These are phyloP conservation scores for Germaria angustata DNA, from an alignment of 2,888 invertebrate genomes.

Conservation along the genomic window DNA sequence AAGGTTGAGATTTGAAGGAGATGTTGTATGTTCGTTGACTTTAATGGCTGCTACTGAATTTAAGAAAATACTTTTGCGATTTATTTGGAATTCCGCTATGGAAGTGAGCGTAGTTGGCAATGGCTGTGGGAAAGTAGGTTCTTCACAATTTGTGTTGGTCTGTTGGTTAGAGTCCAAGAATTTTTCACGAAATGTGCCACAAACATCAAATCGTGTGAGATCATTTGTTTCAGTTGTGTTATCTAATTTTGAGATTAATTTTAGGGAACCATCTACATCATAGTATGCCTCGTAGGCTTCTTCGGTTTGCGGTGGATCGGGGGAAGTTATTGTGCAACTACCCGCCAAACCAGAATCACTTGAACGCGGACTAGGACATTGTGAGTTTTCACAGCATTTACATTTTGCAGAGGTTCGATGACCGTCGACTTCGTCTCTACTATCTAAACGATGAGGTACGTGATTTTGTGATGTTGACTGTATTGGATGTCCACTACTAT, in stretches of 20 bases:
- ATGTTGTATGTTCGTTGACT: constrained; percentile 1
- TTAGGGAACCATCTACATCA: constrained; percentile 73
- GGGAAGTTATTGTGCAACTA: constrained; percentile 87
- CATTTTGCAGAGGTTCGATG: constrained; percentile 77
- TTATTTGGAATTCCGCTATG: constrained; percentile 73
- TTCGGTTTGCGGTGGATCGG: constrained; percentile 81
- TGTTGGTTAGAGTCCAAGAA: constrained; percentile 72
- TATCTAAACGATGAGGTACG: constrained; percentile 16
- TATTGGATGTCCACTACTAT: background rate
- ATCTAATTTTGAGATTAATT: constrained; percentile 51
- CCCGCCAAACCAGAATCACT: constrained; percentile 92
- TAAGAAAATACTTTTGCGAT: constrained; percentile 77
- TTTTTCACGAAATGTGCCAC: constrained; percentile 79
- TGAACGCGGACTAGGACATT: constrained; percentile 86
- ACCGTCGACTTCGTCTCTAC: constrained; percentile 38
- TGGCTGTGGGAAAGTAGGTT: constrained; percentile 11
- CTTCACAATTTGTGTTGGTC: background rate
- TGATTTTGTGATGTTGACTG: constrained; percentile 35
- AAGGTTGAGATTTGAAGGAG: constrained; percentile 37
- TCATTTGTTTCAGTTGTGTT: constrained; percentile 69
- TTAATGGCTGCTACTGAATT: constrained; percentile 68
- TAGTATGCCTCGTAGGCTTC: constrained; percentile 71
- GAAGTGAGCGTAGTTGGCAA: constrained; percentile 28
- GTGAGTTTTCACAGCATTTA: constrained; percentile 83
- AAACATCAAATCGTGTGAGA: constrained; percentile 77